Evolutionary conservation across 2,888 invertebrate genomes (phyloP).

Genomic region (Erebia palarica): DNA sequence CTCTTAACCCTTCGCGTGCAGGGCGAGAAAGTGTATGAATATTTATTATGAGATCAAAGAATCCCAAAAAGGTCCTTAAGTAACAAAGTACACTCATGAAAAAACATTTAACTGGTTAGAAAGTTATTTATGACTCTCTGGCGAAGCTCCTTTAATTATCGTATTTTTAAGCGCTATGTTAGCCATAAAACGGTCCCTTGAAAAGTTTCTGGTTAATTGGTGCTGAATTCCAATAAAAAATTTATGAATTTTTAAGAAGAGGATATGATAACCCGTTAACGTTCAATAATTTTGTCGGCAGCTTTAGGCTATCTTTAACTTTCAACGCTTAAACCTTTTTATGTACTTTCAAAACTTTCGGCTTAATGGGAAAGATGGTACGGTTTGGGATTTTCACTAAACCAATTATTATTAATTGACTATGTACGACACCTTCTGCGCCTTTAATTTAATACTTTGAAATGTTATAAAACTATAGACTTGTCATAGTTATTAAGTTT

Average conservation of each 20-base stretch:
- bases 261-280: conserved; percentile 25
- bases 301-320: conserved; percentile 28
- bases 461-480: too few species aligned
- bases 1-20: conserved; percentile 54
- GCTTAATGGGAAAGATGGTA: background rate
- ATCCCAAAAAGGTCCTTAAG: conserved; percentile 51
- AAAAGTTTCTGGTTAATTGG: conserved; percentile 53
- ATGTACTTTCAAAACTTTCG: background rate
- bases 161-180: conserved; percentile 51
- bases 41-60: conserved; percentile 68
- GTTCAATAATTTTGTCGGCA: conserved; percentile 24
- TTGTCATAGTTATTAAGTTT: too few species aligned
- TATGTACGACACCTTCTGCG: background rate
- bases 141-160: conserved; percentile 49
- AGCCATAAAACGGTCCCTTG: conserved; percentile 55
- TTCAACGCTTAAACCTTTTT: conserved; percentile 24
- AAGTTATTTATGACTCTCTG: conserved; percentile 60
- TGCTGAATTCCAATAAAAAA: conserved; percentile 25
- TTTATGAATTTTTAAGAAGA: conserved; percentile 25
- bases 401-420: background rate
- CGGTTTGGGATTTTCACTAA: background rate
- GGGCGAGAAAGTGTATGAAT: conserved; percentile 68
- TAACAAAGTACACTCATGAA: conserved; percentile 56
- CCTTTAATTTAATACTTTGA: background rate
- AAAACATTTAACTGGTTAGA: conserved; percentile 64